Base-by-base conservation (phyloP, 2,113 vertebrate species). In the Ochotona curzoniae region DNA sequence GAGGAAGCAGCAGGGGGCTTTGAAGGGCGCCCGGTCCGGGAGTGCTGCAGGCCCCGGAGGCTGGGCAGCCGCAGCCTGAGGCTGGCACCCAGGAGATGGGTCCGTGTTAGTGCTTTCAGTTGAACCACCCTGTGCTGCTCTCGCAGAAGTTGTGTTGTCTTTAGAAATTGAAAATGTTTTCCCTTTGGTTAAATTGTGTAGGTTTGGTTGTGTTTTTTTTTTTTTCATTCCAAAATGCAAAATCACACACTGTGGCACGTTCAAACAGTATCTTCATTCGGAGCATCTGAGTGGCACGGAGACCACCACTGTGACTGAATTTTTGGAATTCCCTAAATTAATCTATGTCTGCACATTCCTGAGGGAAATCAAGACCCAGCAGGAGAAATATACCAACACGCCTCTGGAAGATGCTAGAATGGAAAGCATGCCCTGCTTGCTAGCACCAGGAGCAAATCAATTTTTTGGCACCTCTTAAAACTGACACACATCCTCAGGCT, bases 211-310 rank as follows among this genome's bases (percentile, higher is more conserved):
- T 75, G 15, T 85, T 94, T 91, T 91, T 14, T 18, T 63, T 57
- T 87, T 87, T 75, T 84, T 71, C 38, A 44, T 44, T 44, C 89
- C 60, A 83, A 79, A 83, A 51, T 67, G 82, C 38, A 90, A 90
- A 94, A 32, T 67, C 66, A 76, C 75, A 79, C 0, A 64, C 38
- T 57, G 32, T 61, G 35, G 83, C 89, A 90, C 88, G 35, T 54
- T 83, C 30, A 78, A 89, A 61, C 32, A 79, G 51, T 57, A 61
- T 83, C 47, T 95, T 86, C 26, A 82, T 90, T 71, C 26, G 76
- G 67, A 71, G 12, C 78, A 81, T 38, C 87, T 95, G 80, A 87
- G 28, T 89, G 51, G 66, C 67, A 83, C 83, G 60, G 44, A 47
- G 69, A 67, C 74, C 60, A 87, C 66, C 87, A 51, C 8, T 63